Conservation (phyloP, 2,888 invertebrate genomes). For the Priocnemis perturbator region DNA sequence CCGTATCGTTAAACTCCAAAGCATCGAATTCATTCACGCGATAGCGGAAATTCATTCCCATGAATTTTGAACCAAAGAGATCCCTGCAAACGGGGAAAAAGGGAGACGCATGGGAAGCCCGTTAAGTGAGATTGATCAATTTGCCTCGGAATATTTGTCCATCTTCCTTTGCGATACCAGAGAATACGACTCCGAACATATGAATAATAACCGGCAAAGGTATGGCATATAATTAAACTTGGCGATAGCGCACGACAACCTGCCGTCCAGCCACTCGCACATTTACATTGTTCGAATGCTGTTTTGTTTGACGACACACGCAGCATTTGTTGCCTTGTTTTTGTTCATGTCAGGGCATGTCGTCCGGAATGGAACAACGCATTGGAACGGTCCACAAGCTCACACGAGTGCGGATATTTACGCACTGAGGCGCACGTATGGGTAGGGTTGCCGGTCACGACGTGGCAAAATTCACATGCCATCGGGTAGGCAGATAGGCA, state of each 20-base stretch:
- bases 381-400: background rate
- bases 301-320: too few species aligned
- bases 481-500: constrained; percentile 1
- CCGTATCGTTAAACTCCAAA: too few species aligned
- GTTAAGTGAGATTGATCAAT: too few species aligned
- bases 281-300: too few species aligned
- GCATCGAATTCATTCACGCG: constrained; percentile 30
- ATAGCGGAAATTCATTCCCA: constrained; percentile 34
- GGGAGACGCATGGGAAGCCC: too few species aligned
- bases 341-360: background rate
- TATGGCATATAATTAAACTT: too few species aligned
- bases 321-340: constrained; percentile 3
- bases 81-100: too few species aligned
- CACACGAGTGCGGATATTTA: background rate
- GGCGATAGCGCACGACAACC: background rate
- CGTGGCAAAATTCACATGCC: constrained; percentile 41
- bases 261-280: background rate
- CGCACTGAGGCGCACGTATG: background rate
- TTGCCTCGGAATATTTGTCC: background rate
- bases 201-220: too few species aligned
- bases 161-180: background rate
- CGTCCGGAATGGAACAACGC: constrained; percentile 2
- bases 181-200: background rate
- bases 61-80: constrained; percentile 1
- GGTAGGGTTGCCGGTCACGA: constrained; percentile 16